Evolutionary conservation across 1,140 invertebrate species (phyloP), one percentile per base, ranked within the genome.

Genomic region (Manduca sexta): DNA sequence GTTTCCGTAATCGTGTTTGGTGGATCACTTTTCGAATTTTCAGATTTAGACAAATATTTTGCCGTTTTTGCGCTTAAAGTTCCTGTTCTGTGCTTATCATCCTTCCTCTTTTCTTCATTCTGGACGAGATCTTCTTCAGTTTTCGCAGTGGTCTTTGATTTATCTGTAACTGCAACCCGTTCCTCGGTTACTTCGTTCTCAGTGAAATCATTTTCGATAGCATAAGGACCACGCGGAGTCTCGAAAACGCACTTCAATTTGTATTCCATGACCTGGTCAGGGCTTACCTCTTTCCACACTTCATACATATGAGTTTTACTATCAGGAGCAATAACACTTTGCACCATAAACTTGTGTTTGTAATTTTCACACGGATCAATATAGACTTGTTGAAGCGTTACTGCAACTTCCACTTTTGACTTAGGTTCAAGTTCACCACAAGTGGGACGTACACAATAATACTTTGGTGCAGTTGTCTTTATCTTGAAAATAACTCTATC

Each of bases 281-380:
- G 90, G 67, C 91, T 89, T 41, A 92, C 91, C 55, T 96, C 94
- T 87, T 95, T 97, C 95, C 96, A 98, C 94, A 93, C 86, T 85
- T 91, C 90, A 67, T 91, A 88, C 61, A 90, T 78, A 66, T 95
- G 93, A 56, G 91, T 89, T 37, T 93, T 91, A 42, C 91, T 92
- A 54, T 94, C 92, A 21, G 94, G 94, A 54, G 92, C 94, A 86
- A 95, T 90, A 60, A 98, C 90, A 57, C 96, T 94, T 85, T 99
- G 97, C 62, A 99, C 97, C 97, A 99, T 99, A 84, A 99, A 99
- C 90, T 99, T 99, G 88, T 99, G 98, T 89, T 98, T 99, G 85
- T 95, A 96, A 83, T 98, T 98, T 84, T 99, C 97, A 80, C 90
- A 91, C 74, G 94, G 90, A 86, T 98, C 96, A 86, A 95, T 95